phyloP scores from a whole-genome alignment of 2,113 vertebrate genomes.

The Pygoscelis adeliae region DNA sequence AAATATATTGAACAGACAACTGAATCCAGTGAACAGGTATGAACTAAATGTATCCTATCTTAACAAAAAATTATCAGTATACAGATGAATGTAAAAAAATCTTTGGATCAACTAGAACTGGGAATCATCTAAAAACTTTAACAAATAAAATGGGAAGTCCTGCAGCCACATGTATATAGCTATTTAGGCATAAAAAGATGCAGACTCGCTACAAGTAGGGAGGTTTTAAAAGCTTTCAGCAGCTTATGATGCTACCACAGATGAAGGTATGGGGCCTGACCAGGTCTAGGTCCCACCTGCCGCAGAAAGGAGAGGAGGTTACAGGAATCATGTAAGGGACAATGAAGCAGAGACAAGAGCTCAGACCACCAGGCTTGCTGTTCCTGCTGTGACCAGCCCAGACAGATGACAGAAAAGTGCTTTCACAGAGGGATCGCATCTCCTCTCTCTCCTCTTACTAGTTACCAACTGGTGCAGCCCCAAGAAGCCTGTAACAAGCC shows the following conservation, averaged over 20 bases:
- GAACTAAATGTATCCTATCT: not conserved
- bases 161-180: not conserved
- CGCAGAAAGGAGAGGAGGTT: not conserved
- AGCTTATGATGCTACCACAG: not conserved
- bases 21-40: constrained; percentile 31
- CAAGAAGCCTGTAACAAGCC: not conserved
- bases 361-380: not conserved
- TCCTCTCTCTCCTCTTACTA: not conserved
- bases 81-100: not conserved
- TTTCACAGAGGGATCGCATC: not conserved
- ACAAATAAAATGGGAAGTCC: not conserved
- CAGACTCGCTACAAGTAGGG: not conserved
- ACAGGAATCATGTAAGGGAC: not conserved
- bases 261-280: not conserved
- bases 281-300: not conserved
- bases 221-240: not conserved
- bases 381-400: not conserved
- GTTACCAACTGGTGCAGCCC: not conserved
- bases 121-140: not conserved
- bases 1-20: constrained; percentile 56
- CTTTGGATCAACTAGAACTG: not conserved
- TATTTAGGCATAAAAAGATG: not conserved
- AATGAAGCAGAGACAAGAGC: not conserved
- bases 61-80: not conserved
- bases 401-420: not conserved